Conservation (phyloP, 92 coral and sea anemone species). For the Epizoanthus rinbou region DNA sequence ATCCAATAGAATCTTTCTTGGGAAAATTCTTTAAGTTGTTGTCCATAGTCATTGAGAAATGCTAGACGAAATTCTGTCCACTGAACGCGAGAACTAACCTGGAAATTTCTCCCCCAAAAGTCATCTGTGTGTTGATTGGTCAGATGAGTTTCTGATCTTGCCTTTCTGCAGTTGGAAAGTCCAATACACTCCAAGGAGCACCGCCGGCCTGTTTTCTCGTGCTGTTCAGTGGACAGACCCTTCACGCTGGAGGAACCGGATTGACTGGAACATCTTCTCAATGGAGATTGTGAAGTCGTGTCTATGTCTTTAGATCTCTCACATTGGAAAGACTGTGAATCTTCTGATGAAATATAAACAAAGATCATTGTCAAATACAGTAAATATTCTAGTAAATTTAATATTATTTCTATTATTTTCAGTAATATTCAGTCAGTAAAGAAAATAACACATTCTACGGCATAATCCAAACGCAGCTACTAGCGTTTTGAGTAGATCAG, state of each 20-base stretch:
- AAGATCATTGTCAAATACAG: no score
- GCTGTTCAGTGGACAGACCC: background rate
- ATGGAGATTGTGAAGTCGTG: conserved; percentile 1
- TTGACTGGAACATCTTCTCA: background rate
- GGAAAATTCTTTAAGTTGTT: conserved; percentile 39
- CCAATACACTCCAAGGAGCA: conserved; percentile 21
- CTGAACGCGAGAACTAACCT: conserved; percentile 15
- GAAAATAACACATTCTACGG: no score
- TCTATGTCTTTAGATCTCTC: background rate
- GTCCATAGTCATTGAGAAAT: conserved; percentile 31
- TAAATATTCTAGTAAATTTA: no score
- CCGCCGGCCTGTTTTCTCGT: background rate
- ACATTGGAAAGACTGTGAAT: background rate
- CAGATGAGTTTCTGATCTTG: conserved; percentile 20
- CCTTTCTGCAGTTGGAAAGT: conserved; percentile 25
- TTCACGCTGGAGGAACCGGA: background rate
- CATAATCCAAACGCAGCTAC: no score
- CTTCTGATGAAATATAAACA: conserved; percentile 2
- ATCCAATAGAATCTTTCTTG: conserved; percentile 37
- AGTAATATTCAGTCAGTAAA: no score
- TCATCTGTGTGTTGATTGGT: background rate
- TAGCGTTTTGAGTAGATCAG: no score
- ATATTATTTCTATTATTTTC: no score
- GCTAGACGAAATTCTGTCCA: conserved; percentile 41
- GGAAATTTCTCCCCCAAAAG: conserved; percentile 34